phyloP scores from a whole-genome alignment of 2,888 invertebrate genomes.

The Laothoe populi region DNA sequence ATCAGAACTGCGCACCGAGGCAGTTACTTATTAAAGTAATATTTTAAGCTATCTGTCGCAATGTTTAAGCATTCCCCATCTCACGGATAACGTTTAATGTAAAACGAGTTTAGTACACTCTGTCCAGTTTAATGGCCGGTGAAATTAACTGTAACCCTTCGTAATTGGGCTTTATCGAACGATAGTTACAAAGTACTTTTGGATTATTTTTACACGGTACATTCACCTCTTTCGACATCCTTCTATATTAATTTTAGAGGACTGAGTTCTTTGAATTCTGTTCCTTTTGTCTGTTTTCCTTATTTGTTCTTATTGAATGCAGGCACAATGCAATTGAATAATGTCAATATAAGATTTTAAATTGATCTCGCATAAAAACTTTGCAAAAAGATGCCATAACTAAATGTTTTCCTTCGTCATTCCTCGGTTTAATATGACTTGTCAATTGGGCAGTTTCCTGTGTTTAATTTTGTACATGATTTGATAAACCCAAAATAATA shows the following conservation, averaged over 20 bases:
- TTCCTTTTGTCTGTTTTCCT: conserved; percentile 13
- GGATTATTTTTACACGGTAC: conserved; percentile 5
- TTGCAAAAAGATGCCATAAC: background rate
- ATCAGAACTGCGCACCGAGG: no score
- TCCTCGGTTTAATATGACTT: background rate
- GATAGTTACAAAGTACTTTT: conserved; percentile 13
- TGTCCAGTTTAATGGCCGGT: conserved; percentile 15
- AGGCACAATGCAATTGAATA: background rate
- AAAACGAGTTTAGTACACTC: conserved; percentile 15
- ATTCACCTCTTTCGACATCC: conserved; percentile 1
- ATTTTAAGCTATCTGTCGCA: conserved; percentile 3
- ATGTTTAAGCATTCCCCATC: background rate
- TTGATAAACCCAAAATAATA: no score
- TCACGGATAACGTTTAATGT: background rate
- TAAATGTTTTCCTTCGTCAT: background rate
- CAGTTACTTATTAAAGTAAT: no score
- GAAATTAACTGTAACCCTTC: conserved; percentile 27
- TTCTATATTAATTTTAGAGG: background rate
- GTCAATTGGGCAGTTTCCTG: no score
- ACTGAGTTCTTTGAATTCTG: background rate
- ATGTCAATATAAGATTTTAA: conserved; percentile 1
- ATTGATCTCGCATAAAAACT: background rate
- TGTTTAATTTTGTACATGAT: no score
- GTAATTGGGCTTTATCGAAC: conserved; percentile 24
- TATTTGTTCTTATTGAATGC: background rate